Conservation (phyloP, 92 coral and sea anemone genomes). For the Scolanthus callimorphus region DNA sequence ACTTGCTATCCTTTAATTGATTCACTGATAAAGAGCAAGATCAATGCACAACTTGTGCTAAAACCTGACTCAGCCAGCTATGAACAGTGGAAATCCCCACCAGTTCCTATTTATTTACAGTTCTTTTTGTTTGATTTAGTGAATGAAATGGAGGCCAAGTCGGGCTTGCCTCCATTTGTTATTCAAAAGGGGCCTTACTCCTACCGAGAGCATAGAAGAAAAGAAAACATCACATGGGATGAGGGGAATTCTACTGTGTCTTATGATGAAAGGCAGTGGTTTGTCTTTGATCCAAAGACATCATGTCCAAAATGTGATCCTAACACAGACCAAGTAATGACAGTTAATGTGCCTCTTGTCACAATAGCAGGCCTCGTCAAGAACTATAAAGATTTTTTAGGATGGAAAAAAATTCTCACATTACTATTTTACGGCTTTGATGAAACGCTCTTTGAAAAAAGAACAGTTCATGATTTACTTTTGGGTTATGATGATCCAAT, state of each 20-base stretch:
- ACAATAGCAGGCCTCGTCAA: conserved; percentile 55
- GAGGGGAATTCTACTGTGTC: conserved; percentile 47
- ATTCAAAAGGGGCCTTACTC: conserved; percentile 88
- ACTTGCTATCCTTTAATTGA: conserved; percentile 62
- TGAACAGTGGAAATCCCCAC: conserved; percentile 73
- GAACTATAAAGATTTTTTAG: conserved; percentile 15
- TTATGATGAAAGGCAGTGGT: conserved; percentile 75
- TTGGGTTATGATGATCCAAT: conserved; percentile 93
- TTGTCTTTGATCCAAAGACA: conserved; percentile 66
- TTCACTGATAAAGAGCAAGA: conserved; percentile 58
- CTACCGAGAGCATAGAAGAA: conserved; percentile 70
- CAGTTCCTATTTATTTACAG: conserved; percentile 71
- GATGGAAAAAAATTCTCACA: conserved; percentile 29
- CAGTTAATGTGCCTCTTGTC: conserved; percentile 75
- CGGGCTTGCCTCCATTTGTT: conserved; percentile 50
- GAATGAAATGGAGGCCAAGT: conserved; percentile 49
- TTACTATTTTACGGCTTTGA: conserved; percentile 23
- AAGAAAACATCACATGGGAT: conserved; percentile 76
- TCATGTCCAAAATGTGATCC: conserved; percentile 79
- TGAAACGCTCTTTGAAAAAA: conserved; percentile 45
- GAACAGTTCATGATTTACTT: conserved; percentile 69
- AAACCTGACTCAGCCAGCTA: conserved; percentile 58
- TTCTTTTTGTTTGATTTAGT: conserved; percentile 59
- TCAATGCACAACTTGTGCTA: conserved; percentile 58
- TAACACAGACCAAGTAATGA: conserved; percentile 30